phyloP scores from a whole-genome alignment of 2,113 vertebrate species.

The Prietella phreatophila region DNA sequence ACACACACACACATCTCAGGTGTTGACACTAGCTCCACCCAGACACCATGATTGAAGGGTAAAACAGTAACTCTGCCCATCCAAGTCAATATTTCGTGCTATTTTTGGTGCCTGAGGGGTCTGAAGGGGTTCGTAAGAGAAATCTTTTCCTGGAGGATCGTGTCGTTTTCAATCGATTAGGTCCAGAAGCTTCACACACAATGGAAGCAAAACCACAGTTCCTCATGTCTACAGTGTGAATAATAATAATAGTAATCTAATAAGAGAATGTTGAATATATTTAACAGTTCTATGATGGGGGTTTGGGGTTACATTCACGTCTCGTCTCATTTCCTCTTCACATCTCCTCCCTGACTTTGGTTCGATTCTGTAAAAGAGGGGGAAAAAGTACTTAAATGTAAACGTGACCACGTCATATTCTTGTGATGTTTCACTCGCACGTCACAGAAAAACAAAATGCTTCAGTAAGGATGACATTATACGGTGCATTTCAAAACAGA shows the following conservation, averaged over 20 bases:
- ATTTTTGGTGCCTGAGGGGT: neutral
- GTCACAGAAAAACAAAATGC: too few relatives aligned
- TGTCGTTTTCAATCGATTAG: conserved; percentile 22
- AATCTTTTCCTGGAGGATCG: conserved; percentile 30
- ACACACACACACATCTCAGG: neutral
- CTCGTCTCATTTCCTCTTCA: conserved; percentile 95
- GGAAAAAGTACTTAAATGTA: neutral
- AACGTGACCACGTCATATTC: too few relatives aligned
- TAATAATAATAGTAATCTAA: neutral
- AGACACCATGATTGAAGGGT: neutral
- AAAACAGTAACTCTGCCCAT: neutral
- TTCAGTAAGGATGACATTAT: too few relatives aligned
- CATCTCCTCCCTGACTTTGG: conserved; percentile 95
- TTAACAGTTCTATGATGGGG: conserved; percentile 24
- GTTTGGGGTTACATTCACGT: conserved; percentile 58
- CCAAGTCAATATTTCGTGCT: neutral
- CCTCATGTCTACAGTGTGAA: neutral
- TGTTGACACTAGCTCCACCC: neutral
- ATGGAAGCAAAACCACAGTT: neutral
- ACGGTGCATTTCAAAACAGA: too few relatives aligned
- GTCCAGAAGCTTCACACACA: conserved; percentile 32
- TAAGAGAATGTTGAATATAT: conserved; percentile 1
- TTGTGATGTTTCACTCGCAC: too few relatives aligned
- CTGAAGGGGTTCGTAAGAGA: neutral
- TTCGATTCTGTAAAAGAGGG: conserved; percentile 82